These are phyloP conservation scores for Tenthredo scrophulariae DNA, from an alignment of 2,888 invertebrate species.

Conservation along the genomic window DNA sequence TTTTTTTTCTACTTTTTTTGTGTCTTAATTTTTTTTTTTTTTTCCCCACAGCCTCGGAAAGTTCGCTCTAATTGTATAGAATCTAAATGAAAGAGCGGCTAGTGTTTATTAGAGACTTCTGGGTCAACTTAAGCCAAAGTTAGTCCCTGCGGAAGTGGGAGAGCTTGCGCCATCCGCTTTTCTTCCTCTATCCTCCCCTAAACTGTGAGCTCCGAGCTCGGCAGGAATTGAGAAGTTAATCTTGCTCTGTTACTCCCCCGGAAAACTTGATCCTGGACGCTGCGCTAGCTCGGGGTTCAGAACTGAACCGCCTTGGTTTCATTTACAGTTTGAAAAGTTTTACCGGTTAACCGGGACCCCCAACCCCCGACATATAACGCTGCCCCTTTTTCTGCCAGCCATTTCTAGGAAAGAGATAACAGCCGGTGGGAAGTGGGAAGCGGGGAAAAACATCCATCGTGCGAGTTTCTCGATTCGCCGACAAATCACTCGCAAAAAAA, in stretches of 20 bases:
- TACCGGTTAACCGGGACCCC: slow-evolving; percentile 57
- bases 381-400: neutral
- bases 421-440: neutral
- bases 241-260: slow-evolving; percentile 58
- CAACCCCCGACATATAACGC: slow-evolving; percentile 54
- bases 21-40: neutral
- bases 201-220: neutral
- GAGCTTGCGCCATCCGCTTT: slow-evolving; percentile 21
- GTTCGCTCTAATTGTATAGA: neutral
- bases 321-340: slow-evolving; percentile 65
- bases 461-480: slow-evolving; percentile 1
- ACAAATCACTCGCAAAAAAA: neutral
- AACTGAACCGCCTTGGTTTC: slow-evolving; percentile 59
- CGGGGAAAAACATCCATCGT: neutral
- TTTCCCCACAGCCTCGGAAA: neutral
- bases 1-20: neutral
- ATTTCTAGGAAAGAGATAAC: neutral
- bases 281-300: slow-evolving; percentile 44
- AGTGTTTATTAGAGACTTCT: slow-evolving; percentile 47
- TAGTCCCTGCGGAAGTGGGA: slow-evolving; percentile 1
- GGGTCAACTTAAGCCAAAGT: slow-evolving; percentile 49
- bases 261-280: slow-evolving; percentile 49
- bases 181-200: neutral
- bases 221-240: slow-evolving; percentile 63
- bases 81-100: slow-evolving; percentile 19